Base-by-base conservation (phyloP, 2,888 invertebrate genomes). In the Ctenicera cuprea region DNA sequence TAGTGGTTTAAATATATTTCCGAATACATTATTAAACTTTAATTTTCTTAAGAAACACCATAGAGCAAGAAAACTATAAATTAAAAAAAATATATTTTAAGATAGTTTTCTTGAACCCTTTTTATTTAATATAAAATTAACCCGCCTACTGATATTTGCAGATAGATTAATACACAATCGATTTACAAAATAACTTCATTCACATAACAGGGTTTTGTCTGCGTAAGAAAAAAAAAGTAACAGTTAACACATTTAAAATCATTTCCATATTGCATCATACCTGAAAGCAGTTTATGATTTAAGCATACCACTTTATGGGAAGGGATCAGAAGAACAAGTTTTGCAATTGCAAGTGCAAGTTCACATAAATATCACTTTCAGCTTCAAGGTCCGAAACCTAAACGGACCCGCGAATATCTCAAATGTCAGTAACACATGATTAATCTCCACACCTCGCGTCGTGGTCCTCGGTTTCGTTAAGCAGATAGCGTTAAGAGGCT, bases 361-460 rank as follows among this genome's bases (percentile, higher is more conserved):
- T 75, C 71, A 73, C 77, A 74, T 78, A 78, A 78, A 78, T 78
- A 78, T 76, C 71, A 76, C 71, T 76, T 76, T 76, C 71, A 66
- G 70, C 69, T 74, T 63, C 63, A 57, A 69, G 61, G 69, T 41
- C 61, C 68, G 69, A 62, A 70, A 66, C 57, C 62, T 43, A 65
- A 62, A 68, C 73, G 73, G 74, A 71, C 71, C 74, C 74, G 71
- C 70, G 45, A 76, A 77, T 72, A 75, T 77, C 73, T 71, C 38
- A 63, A 67, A 76, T 62, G 77, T 73, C 74, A 74, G 70, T 63
- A 67, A 57, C 48, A 69, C 72, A 71, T 71, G 74, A 70, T 75
- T 77, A 77, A 77, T 77, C 70, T 70, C 59, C 64, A 75, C 77
- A 73, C 73, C 73, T 75, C 61, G 59, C 26, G 45, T 65, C 72